Percentiles rank a stretch among this genome's conserved stretches.
Evolutionary conservation across 2,797 vertebrate species (phyloP).

Genomic region (Astyanax mexicanus): DNA sequence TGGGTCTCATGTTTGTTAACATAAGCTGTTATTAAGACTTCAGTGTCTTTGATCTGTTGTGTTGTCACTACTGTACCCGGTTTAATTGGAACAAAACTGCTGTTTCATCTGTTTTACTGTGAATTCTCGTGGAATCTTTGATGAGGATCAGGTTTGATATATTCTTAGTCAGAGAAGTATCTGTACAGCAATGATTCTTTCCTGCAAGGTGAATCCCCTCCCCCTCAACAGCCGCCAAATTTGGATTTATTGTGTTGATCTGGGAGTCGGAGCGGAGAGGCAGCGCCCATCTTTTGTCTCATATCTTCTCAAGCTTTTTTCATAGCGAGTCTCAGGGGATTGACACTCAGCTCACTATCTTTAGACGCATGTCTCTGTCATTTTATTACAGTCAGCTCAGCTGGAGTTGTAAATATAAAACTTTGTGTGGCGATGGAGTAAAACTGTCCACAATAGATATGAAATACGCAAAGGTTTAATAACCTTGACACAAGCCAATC

Average conservation of each 20-base stretch:
- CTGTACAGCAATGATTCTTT: not conserved
- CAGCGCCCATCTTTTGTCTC: conserved; percentile 22
- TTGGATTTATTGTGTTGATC: conserved; percentile 27
- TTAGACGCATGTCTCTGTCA: conserved; percentile 31
- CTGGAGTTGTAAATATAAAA: conserved; percentile 36
- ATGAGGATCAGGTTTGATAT: conserved; percentile 14
- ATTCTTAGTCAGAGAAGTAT: not conserved
- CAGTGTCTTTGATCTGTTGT: conserved; percentile 30
- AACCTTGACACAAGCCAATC: conserved; percentile 2
- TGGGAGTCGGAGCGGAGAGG: not conserved
- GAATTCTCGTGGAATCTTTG: conserved; percentile 1
- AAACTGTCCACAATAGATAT: conserved; percentile 14
- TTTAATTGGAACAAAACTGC: conserved; percentile 22
- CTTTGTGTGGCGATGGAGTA: conserved; percentile 20
- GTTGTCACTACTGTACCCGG: not conserved
- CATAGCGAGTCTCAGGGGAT: conserved; percentile 34
- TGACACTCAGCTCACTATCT: conserved; percentile 39
- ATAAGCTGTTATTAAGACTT: conserved; percentile 19
- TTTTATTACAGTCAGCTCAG: conserved; percentile 42
- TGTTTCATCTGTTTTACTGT: not conserved
- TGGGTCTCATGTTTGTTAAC: conserved; percentile 6
- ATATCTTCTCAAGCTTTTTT: conserved; percentile 38
- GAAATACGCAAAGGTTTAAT: conserved; percentile 26
- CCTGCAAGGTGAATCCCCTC: not conserved
- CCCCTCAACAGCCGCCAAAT: not conserved